Evolutionary conservation across 2,113 vertebrate species (phyloP).

Genomic region (Cygnus buccinator): DNA sequence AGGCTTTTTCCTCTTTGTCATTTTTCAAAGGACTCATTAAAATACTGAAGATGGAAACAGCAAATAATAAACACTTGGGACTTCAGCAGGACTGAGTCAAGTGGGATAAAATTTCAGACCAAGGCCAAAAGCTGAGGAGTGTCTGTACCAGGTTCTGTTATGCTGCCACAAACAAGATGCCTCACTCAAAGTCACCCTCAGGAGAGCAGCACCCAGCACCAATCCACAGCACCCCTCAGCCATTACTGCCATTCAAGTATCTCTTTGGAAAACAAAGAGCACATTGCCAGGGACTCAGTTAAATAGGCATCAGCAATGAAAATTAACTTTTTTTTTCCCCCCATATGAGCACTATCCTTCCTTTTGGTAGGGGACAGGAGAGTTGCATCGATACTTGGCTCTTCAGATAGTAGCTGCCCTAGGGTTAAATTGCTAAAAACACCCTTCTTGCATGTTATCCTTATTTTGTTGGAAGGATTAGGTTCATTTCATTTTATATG

Average conservation of each 20-base stretch:
- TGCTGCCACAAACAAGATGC: not conserved
- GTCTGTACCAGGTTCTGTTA: not conserved
- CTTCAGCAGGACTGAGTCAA: not conserved
- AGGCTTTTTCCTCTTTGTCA: not conserved
- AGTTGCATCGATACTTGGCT: constrained; percentile 16
- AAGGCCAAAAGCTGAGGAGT: not conserved
- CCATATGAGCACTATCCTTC: not conserved
- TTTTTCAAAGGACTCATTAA: not conserved
- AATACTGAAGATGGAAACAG: not conserved
- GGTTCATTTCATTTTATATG: constrained; percentile 40
- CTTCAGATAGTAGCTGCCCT: constrained; percentile 39
- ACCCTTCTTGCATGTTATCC: constrained; percentile 15
- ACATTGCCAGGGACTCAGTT: not conserved
- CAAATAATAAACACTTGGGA: not conserved
- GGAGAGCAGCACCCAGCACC: not conserved
- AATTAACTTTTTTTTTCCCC: not conserved
- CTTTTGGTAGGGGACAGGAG: not conserved
- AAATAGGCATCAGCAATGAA: not conserved
- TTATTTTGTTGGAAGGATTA: constrained; percentile 48
- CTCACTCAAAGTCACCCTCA: not conserved
- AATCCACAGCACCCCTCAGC: not conserved
- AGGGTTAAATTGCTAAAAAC: constrained; percentile 54
- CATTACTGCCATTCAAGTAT: not conserved
- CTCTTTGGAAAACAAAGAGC: not conserved
- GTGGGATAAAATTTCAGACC: not conserved